phyloP scores from a whole-genome alignment of 1,140 invertebrate genomes.

The Hypothenemus hampei region DNA sequence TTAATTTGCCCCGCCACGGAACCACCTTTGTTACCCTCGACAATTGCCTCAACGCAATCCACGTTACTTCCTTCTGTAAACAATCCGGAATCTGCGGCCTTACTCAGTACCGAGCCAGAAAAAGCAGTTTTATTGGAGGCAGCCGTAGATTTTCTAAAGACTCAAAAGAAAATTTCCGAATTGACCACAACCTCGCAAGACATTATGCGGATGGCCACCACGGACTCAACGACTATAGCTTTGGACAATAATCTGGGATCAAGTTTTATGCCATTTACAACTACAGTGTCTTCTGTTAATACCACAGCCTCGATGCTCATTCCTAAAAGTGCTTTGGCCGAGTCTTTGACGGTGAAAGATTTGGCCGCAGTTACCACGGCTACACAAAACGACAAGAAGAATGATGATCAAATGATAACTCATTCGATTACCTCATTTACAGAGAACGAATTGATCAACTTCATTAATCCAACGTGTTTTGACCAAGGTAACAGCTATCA shows the following conservation, averaged over 20 bases:
- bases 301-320: constrained; percentile 1
- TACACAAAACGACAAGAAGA: constrained; percentile 30
- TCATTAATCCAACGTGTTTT: constrained; percentile 82
- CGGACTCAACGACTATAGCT: constrained; percentile 12
- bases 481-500: constrained; percentile 60
- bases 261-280: constrained; percentile 29
- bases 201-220: constrained; percentile 12
- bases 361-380: not conserved
- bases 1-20: constrained; percentile 30
- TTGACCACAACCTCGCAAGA: constrained; percentile 12
- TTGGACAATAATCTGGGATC: constrained; percentile 30
- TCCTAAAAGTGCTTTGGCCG: no score
- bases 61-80: constrained; percentile 29
- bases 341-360: no score
- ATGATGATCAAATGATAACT: constrained; percentile 52
- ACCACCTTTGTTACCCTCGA: constrained; percentile 19
- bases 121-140: constrained; percentile 62
- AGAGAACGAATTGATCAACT: constrained; percentile 76
- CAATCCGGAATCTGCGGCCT: constrained; percentile 43
- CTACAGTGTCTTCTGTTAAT: not conserved
- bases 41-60: constrained; percentile 16
- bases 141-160: constrained; percentile 54
- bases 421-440: constrained; percentile 75
- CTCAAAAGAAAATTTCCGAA: constrained; percentile 40
- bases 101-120: constrained; percentile 53